Base-by-base conservation (phyloP, 2,113 vertebrate genomes). In the Marmota monax region DNA sequence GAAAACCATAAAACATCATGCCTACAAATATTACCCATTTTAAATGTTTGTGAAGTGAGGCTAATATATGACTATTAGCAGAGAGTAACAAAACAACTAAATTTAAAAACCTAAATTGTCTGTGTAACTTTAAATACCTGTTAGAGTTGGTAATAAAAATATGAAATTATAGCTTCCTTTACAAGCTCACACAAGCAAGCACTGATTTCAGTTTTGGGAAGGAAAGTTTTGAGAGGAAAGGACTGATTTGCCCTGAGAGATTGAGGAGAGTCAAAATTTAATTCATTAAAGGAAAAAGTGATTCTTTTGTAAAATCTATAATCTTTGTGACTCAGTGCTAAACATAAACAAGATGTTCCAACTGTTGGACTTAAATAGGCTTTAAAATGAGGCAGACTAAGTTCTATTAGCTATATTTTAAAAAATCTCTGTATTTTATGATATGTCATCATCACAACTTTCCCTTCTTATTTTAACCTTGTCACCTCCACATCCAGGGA, bases 41-140 rank as follows among this genome's bases (percentile, higher is more conserved):
- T 39, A 67, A 67, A 67, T 34, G 18, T 92, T 84, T 80, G 17
- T 17, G 34, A 94, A 83, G 45, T 70, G 79, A 89, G 74, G 67
- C 32, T 32, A 87, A 11, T 84, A 27, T 95, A 88, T 29, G 39
- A 69, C 13, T 94, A 72, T 70, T 74, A 84, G 92, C 69, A 92
- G 77, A 73, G 7, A 65, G 13, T 25, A 77, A 94, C 23, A 78
- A 42, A 92, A 94, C 56, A 90, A 61, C 32, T 37, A 94, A 83
- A 94, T 51, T 72, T 10, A 93, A 84, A 95, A 94, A 77, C 4
- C 6, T 22, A 77, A 92, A 95, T 88, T 42, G 51, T 95, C 70
- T n/a, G 77, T 42, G 51, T n/a, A 78, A 79, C 9, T 85, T 63
- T 80, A 84, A 96, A 79, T 11, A 73, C 18, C 56, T 90, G 22